Base-by-base conservation (phyloP, 2,888 invertebrate genomes). In the Drosophila koepferae region DNA sequence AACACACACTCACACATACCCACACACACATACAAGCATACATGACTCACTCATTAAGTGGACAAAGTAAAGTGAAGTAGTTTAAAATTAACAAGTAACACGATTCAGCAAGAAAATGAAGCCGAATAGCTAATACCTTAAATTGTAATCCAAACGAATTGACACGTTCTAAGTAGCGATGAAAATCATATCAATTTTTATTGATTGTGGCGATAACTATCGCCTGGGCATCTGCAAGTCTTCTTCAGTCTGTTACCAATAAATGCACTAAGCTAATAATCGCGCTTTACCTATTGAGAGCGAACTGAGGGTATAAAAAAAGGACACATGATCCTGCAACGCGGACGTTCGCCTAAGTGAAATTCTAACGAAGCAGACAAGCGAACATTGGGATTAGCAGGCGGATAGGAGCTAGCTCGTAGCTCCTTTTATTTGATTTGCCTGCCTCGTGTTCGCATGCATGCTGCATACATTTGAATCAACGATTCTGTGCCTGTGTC, bases 251-350 rank as follows among this genome's bases (percentile, higher is more conserved):
- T 31, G n/a, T n/a, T 31, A 10, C n/a, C 6, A 10, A 12, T 31
- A n/a, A 0, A 8, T 40, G 23, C 38, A 0, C 1, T 14, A 7
- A 51, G 34, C 8, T 18, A 23, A 34, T 53, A 8, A 53, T 3
- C 36, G 20, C 53, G 1, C 20, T 53, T 8, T 36, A 7, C 9
- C 36, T 36, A 36, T 36, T 36, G 14, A 0, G 4, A 36, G 9
- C 7, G 8, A 20, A 8, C 4, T 36, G 20, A 53, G 38, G 16
- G 53, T 53, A 53, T 53, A 23, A 23, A 53, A 53, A 86, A 90
- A 86, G 90, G 88, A 90, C 89, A 89, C 77, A 74, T 77, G 84
- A 86, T 86, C 90, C 87, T 76, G 77, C 73, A 61, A 58, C 69
- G 74, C 72, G 68, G 55, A 58, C 64, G 44, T 28, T 63, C 56